Percentiles rank a stretch among this genome's conserved stretches.
phyloP scores from a whole-genome alignment of 2,888 invertebrate genomes.

The Agriopis aurantiaria region DNA sequence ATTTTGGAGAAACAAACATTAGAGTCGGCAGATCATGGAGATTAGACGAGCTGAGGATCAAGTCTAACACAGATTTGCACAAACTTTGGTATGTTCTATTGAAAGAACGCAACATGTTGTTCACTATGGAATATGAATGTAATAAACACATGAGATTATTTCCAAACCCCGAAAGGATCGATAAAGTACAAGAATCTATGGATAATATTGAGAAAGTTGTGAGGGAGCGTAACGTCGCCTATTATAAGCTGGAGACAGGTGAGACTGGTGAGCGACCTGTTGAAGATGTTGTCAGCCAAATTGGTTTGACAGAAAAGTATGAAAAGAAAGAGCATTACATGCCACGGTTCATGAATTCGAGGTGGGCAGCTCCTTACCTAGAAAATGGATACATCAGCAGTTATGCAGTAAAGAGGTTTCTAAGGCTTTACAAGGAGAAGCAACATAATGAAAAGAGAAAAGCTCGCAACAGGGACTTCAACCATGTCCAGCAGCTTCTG shows the following conservation, averaged over 20 bases:
- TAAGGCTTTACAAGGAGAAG: conserved; percentile 88
- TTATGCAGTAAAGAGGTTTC: conserved; percentile 86
- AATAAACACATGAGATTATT: conserved; percentile 89
- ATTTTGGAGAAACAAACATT: conserved; percentile 92
- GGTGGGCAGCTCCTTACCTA: conserved; percentile 87
- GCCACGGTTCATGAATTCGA: conserved; percentile 89
- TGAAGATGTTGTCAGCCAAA: conserved; percentile 82
- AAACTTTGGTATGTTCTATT: conserved; percentile 97
- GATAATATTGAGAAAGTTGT: conserved; percentile 95
- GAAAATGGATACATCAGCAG: conserved; percentile 84
- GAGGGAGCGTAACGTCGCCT: conserved; percentile 96
- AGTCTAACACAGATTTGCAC: conserved; percentile 97
- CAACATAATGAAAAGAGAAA: conserved; percentile 85
- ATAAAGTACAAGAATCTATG: conserved; percentile 98
- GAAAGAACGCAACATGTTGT: conserved; percentile 98
- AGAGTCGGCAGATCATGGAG: conserved; percentile 95
- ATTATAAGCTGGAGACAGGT: conserved; percentile 95
- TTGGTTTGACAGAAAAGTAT: conserved; percentile 88
- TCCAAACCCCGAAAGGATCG: conserved; percentile 96
- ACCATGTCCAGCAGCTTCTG: conserved; percentile 89
- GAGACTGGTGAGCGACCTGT: conserved; percentile 92
- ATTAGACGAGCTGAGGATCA: conserved; percentile 95
- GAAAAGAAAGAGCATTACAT: conserved; percentile 87
- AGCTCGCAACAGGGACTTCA: conserved; percentile 87
- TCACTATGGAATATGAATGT: conserved; percentile 97